Percentiles rank a stretch among this genome's conserved stretches.
phyloP scores from a whole-genome alignment of 2,888 invertebrate species.

The Synergus umbraculus region DNA sequence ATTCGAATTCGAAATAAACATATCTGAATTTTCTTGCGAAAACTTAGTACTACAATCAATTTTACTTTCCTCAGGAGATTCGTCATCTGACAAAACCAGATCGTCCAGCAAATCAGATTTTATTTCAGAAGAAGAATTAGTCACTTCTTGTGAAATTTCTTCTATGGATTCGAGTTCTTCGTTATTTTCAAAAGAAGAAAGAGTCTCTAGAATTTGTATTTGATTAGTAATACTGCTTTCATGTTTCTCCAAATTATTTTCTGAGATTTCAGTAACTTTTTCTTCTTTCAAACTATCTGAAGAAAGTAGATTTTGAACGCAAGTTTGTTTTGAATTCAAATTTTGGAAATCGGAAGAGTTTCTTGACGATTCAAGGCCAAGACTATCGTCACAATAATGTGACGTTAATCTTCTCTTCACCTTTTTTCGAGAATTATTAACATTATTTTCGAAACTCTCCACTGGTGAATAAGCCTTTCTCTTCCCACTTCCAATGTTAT shows the following conservation, averaged over 20 bases:
- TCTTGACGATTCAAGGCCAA: neutral
- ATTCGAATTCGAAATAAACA: constrained; percentile 20
- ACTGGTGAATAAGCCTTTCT: neutral
- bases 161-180: neutral
- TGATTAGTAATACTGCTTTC: neutral
- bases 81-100: neutral
- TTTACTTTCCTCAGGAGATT: neutral
- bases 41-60: neutral
- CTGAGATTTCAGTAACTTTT: neutral
- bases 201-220: neutral
- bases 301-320: neutral
- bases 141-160: neutral
- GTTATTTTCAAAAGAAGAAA: neutral
- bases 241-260: neutral
- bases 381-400: neutral
- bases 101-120: neutral
- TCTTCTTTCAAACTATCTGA: neutral
- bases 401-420: neutral
- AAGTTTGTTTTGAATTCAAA: neutral
- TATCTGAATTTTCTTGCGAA: neutral
- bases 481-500: neutral
- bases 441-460: neutral
- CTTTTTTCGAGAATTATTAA: neutral
- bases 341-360: neutral
- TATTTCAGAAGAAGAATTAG: neutral